Evolutionary conservation across 2,113 vertebrate species (phyloP), one percentile per base, ranked within the genome.

Genomic region (Apodemus speciosus): DNA sequence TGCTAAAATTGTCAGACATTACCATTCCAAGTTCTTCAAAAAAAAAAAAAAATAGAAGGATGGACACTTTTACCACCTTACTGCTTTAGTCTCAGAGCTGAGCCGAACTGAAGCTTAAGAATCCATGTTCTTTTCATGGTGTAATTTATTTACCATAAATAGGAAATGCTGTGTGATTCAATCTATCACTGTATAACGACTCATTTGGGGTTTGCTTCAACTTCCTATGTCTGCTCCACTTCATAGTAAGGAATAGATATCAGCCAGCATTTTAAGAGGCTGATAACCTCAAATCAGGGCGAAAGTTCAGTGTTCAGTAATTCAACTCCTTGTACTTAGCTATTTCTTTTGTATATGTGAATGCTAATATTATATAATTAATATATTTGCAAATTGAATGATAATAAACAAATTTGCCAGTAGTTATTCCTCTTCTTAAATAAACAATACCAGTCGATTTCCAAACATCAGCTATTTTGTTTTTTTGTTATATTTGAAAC

Each of bases 401-500:
- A 85, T n/a, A 94, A 46, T 38, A 51, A 14, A 72, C 27, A 79
- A 20, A 89, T 93, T 93, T 94, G 7, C 43, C 53, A 77, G 40
- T 5, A 81, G 21, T 90, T 80, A 7, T 91, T 88, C 35, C 40
- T 80, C n/a, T 62, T 91, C 58, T 85, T 85, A 72, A 79, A 72
- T 73, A 85, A 87, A 94, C 77, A 23, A 58, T 62, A 76, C 35
- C 35, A 83, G 89, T 93, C 85, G 68, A 79, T 92, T 95, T 93
- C n/a, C 75, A 73, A 64, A 81, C 25, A 91, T 91, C 89, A 69
- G 16, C 62, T 43, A 53, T 88, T 87, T 89, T 81, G 80, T 85
- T 16, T 94, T 94, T 91, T 87, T 93, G 72, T 38, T 77, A 62
- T 89, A 89, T 87, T 96, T 95, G 92, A 95, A 94, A 91, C 68